These are phyloP conservation scores for Drosophila melanogaster DNA, from an alignment of 1,140 invertebrate genomes.

Conservation along the genomic window DNA sequence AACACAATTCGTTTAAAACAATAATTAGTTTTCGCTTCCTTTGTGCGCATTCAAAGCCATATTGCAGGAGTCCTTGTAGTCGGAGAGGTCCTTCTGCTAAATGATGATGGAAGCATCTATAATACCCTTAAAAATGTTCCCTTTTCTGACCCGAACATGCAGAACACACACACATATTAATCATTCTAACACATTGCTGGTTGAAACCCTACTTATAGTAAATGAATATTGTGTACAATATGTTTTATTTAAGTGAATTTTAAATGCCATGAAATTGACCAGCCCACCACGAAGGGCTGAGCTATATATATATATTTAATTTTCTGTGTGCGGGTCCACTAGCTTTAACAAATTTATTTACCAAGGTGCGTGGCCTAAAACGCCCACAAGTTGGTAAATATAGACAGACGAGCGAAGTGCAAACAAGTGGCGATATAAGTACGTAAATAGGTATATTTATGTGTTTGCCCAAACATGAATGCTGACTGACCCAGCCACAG, in stretches of 20 bases:
- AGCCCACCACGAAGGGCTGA: conserved; percentile 34
- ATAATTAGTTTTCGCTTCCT: conserved; percentile 44
- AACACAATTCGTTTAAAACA: conserved; percentile 26
- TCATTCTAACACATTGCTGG: conserved; percentile 3
- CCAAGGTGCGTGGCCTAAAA: conserved; percentile 50
- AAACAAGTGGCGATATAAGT: conserved; percentile 46
- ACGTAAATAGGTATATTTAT: conserved; percentile 52
- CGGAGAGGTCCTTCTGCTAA: not conserved
- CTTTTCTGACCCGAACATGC: too few relatives aligned
- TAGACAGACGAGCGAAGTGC: conserved; percentile 29
- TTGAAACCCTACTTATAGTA: conserved; percentile 40
- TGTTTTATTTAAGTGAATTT: conserved; percentile 76
- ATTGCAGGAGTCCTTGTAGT: not conserved
- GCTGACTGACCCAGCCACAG: conserved; percentile 45
- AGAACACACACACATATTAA: conserved; percentile 2
- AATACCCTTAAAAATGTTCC: too few relatives aligned
- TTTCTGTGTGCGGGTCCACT: conserved; percentile 24
- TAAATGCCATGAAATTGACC: conserved; percentile 64
- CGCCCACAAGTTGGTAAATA: conserved; percentile 30
- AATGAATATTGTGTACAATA: conserved; percentile 52
- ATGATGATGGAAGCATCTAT: not conserved
- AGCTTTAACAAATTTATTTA: conserved; percentile 74
- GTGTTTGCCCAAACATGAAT: conserved; percentile 62
- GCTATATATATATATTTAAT: conserved; percentile 69
- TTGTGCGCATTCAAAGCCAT: not conserved